These are phyloP conservation scores for Morpho achilles DNA, from an alignment of 2,888 invertebrate genomes.

Conservation along the genomic window DNA sequence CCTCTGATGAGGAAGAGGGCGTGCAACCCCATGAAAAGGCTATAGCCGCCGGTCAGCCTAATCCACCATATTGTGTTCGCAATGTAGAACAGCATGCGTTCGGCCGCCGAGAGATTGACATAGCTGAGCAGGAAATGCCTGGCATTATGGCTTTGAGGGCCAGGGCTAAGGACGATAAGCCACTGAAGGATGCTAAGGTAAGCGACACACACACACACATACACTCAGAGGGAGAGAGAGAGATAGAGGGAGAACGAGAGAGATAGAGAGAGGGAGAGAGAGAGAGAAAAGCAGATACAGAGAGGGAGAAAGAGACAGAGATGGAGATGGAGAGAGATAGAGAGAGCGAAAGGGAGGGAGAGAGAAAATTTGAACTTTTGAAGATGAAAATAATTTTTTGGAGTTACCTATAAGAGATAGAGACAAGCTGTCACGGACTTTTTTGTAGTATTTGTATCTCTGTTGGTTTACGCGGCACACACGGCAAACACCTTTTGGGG, in stretches of 20 bases:
- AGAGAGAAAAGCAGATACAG: not conserved
- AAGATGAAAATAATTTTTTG: too few relatives aligned
- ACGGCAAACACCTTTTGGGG: too few relatives aligned
- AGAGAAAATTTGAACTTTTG: too few relatives aligned
- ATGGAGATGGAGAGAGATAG: too few relatives aligned
- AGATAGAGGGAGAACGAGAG: too few relatives aligned
- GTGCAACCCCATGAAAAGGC: conserved; percentile 95
- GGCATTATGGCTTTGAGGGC: conserved; percentile 97
- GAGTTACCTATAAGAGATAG: too few relatives aligned
- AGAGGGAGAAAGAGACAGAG: not conserved
- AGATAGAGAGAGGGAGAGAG: too few relatives aligned
- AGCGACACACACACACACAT: not conserved
- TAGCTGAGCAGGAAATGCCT: conserved; percentile 99
- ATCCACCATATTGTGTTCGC: conserved; percentile 94
- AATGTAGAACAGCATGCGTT: conserved; percentile 96
- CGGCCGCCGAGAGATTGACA: conserved; percentile 97
- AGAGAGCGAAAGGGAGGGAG: too few relatives aligned
- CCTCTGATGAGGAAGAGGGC: conserved; percentile 93
- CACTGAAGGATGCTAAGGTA: conserved; percentile 94
- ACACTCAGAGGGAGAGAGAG: not conserved
- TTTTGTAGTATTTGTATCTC: too few relatives aligned
- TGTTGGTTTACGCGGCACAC: too few relatives aligned
- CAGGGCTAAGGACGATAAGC: conserved; percentile 95
- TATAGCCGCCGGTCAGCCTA: conserved; percentile 91
- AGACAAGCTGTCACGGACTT: too few relatives aligned